These are phyloP conservation scores for Heliothis subflexa DNA, from an alignment of 1,140 invertebrate species.

Conservation along the genomic window DNA sequence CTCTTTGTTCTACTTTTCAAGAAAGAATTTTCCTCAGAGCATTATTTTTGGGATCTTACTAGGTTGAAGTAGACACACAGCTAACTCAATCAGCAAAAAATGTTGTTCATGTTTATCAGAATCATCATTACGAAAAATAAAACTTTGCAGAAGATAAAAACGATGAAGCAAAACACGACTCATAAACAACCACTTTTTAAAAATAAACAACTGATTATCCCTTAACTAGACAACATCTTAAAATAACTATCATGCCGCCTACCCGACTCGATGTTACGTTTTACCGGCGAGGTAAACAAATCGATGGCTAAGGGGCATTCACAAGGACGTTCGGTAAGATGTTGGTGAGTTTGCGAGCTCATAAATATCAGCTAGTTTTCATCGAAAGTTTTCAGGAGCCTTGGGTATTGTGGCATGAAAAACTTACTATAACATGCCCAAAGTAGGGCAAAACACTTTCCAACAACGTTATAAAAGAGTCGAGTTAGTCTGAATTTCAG, in stretches of 20 bases:
- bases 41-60: no score
- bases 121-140: not conserved
- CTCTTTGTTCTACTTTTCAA: constrained; percentile 43
- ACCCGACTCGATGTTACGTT: constrained; percentile 44
- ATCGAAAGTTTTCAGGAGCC: not conserved
- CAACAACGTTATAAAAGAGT: not conserved
- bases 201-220: not conserved
- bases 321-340: constrained; percentile 36
- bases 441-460: not conserved
- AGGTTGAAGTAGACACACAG: no score
- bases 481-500: not conserved
- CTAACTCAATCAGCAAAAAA: no score
- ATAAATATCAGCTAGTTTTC: not conserved
- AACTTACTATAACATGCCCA: not conserved
- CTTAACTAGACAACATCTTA: constrained; percentile 14
- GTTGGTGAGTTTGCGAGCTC: constrained; percentile 5
- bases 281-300: constrained; percentile 52
- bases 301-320: constrained; percentile 41
- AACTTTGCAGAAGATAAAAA: not conserved
- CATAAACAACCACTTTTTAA: not conserved
- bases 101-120: not conserved
- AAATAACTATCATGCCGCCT: constrained; percentile 51
- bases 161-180: not conserved
- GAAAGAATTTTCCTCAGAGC: not conserved
- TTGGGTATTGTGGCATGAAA: not conserved